These are phyloP conservation scores for Rhingia rostrata DNA, from an alignment of 2,888 invertebrate species.

Conservation along the genomic window DNA sequence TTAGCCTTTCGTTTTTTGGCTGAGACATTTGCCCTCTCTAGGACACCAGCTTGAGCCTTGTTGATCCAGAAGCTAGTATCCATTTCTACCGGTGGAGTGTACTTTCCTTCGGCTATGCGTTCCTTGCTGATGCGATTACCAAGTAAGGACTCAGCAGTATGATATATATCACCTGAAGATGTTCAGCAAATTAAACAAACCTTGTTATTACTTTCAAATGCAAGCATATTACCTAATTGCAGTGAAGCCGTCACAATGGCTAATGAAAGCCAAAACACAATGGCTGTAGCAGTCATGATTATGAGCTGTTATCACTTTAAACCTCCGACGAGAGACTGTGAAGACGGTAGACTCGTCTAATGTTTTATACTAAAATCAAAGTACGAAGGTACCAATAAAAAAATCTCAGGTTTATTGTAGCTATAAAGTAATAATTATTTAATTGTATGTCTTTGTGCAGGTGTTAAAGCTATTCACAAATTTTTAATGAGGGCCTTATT, in stretches of 20 bases:
- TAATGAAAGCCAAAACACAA: neutral
- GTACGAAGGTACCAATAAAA: neutral
- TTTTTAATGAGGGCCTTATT: conserved; percentile 19
- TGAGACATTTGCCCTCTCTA: conserved; percentile 62
- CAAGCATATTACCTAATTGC: conserved; percentile 1
- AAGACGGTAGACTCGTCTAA: neutral
- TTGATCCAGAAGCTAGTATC: conserved; percentile 76
- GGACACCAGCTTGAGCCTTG: conserved; percentile 76
- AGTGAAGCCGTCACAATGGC: neutral
- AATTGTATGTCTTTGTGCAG: neutral
- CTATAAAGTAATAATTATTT: neutral
- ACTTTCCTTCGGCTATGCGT: neutral
- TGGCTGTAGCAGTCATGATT: neutral
- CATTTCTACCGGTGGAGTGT: conserved; percentile 74
- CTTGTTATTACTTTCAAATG: neutral
- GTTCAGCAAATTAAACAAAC: neutral
- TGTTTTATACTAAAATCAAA: conserved; percentile 36
- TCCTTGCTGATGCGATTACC: conserved; percentile 17
- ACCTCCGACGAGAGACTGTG: conserved; percentile 9
- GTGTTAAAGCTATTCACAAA: conserved; percentile 5
- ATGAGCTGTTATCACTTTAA: neutral
- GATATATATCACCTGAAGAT: conserved; percentile 23
- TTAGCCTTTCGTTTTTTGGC: conserved; percentile 76
- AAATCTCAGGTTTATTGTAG: neutral
- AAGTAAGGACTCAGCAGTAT: conserved; percentile 15